Evolutionary conservation across 2,113 vertebrate genomes (phyloP).

Genomic region (Zeus faber): DNA sequence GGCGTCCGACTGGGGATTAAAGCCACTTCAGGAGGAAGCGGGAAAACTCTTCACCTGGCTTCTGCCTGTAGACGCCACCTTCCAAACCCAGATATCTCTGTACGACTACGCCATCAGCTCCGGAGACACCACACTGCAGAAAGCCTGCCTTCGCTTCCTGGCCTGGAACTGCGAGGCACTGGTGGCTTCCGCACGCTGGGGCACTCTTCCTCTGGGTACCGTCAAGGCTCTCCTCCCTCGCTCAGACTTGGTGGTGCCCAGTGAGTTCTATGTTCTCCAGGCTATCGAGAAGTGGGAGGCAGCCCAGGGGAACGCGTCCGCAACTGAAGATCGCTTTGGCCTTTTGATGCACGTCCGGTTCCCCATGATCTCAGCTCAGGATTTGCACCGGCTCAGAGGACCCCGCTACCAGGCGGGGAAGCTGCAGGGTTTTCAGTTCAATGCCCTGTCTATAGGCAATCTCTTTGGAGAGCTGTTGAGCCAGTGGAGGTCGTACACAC

Average conservation of each 20-base stretch:
- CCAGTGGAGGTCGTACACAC: conserved; percentile 18
- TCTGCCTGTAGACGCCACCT: conserved; percentile 50
- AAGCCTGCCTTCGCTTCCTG: conserved; percentile 49
- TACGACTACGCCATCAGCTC: conserved; percentile 36
- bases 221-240: conserved; percentile 50
- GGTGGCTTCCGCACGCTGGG: conserved; percentile 36
- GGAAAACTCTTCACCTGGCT: conserved; percentile 42
- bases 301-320: conserved; percentile 2
- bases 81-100: conserved; percentile 37
- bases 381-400: conserved; percentile 55
- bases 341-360: conserved; percentile 57
- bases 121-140: conserved; percentile 39
- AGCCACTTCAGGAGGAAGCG: conserved; percentile 40
- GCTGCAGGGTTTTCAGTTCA: conserved; percentile 67
- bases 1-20: conserved; percentile 48
- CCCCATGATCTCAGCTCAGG: conserved; percentile 58
- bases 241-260: conserved; percentile 55
- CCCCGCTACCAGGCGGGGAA: conserved; percentile 23
- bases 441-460: conserved; percentile 36
- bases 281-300: conserved; percentile 53
- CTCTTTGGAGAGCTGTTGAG: conserved; percentile 32
- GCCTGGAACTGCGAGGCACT: conserved; percentile 56
- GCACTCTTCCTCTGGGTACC: background rate
- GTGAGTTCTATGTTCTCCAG: conserved; percentile 54
- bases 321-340: background rate